A percentile compares a stretch with the other conserved stretches of the same genome.
Evolutionary conservation across 1,140 invertebrate genomes (phyloP).

Genomic region (Zaprionus kolodkinae): DNA sequence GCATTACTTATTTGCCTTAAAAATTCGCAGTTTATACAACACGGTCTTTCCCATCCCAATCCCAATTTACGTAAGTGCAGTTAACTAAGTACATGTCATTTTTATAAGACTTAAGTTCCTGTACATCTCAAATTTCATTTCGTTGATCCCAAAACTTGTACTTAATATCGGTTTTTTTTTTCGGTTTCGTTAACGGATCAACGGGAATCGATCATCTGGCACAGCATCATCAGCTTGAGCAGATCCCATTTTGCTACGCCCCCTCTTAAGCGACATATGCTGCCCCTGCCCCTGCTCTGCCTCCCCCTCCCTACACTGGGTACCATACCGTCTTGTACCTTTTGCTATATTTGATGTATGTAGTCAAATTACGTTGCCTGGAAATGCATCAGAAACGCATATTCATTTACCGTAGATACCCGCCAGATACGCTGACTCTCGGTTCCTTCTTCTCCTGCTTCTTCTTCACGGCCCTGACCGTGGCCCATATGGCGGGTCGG

Average conservation of each 20-base stretch:
- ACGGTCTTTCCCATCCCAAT: not conserved
- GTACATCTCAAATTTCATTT: conserved; percentile 36
- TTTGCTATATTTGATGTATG: conserved; percentile 62
- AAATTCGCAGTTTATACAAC: not conserved
- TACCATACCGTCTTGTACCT: not conserved
- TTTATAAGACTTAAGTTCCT: not conserved
- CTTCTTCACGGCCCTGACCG: conserved; percentile 19
- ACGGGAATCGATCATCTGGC: conserved; percentile 42
- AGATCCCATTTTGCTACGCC: conserved; percentile 10
- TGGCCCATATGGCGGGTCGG: conserved; percentile 68
- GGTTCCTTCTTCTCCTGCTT: not conserved
- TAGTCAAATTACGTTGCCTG: conserved; percentile 79
- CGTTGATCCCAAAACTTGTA: conserved; percentile 6
- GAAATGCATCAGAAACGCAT: conserved; percentile 62
- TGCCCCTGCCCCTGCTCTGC: no score
- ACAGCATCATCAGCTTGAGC: not conserved
- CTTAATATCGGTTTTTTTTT: conserved; percentile 4
- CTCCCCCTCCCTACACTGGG: not conserved
- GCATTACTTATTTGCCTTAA: not conserved
- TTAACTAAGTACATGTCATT: not conserved
- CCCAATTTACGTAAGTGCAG: not conserved
- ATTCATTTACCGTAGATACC: conserved; percentile 65
- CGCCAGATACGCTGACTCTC: conserved; percentile 31
- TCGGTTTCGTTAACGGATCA: conserved; percentile 37
- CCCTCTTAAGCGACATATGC: conserved; percentile 1